These are phyloP conservation scores for Melopsittacus undulatus DNA, from an alignment of 2,797 vertebrate genomes.

Conservation along the genomic window DNA sequence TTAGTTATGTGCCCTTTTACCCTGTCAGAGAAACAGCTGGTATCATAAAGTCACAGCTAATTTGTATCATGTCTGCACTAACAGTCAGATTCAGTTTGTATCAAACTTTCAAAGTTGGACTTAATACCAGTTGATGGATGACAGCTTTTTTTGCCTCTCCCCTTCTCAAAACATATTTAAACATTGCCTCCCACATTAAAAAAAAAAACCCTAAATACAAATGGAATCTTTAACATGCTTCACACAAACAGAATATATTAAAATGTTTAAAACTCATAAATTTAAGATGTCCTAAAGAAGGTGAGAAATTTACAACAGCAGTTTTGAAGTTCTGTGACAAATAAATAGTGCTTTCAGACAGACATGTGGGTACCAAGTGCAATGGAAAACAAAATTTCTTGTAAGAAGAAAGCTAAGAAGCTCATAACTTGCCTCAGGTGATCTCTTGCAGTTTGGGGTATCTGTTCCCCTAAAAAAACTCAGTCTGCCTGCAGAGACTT, in stretches of 20 bases:
- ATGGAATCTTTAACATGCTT: background rate
- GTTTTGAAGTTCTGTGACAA: background rate
- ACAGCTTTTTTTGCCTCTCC: slow-evolving; percentile 33
- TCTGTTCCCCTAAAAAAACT: background rate
- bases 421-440: background rate
- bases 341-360: background rate
- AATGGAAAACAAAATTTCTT: background rate
- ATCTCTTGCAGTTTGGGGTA: background rate
- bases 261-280: background rate
- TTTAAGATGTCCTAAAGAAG: background rate
- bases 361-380: background rate
- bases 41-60: slow-evolving; percentile 76
- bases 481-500: background rate
- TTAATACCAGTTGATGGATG: slow-evolving; percentile 71
- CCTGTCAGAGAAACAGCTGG: slow-evolving; percentile 74
- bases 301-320: background rate
- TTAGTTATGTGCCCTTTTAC: slow-evolving; percentile 72
- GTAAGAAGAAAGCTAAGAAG: background rate
- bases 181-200: background rate
- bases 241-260: background rate
- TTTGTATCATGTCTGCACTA: slow-evolving; percentile 73
- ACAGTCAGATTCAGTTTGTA: slow-evolving; percentile 75
- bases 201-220: background rate
- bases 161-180: slow-evolving; percentile 10
- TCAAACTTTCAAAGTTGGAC: slow-evolving; percentile 66